phyloP scores from a whole-genome alignment of 2,113 vertebrate genomes.

The Zapornia atra region DNA sequence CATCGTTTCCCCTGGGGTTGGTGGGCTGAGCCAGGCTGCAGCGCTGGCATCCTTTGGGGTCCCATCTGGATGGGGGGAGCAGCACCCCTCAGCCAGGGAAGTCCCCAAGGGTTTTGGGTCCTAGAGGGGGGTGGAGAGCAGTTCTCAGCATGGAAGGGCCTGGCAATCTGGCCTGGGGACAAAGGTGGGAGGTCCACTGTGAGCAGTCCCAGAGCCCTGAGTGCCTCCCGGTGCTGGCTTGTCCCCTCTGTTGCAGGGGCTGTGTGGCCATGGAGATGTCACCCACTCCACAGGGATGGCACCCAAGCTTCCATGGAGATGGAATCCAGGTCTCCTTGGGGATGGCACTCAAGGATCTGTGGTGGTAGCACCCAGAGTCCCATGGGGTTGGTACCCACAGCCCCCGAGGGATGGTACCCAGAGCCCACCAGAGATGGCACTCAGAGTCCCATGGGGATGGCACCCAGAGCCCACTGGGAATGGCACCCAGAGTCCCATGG shows the following conservation, averaged over 20 bases:
- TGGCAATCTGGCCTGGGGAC: rapidly evolving
- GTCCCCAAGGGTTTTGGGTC: rapidly evolving
- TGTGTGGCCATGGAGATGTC: rapidly evolving
- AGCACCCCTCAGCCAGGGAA: rapidly evolving
- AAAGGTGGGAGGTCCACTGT: rapidly evolving
- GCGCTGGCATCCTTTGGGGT: neutral
- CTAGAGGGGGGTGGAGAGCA: rapidly evolving
- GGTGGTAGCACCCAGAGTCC: too few species aligned
- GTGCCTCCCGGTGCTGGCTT: rapidly evolving
- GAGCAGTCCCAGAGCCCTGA: neutral
- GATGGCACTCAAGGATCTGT: too few species aligned
- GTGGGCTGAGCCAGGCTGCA: neutral
- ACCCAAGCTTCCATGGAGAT: neutral
- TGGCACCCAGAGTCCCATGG: too few species aligned
- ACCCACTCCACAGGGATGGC: neutral
- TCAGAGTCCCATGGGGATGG: rapidly evolving
- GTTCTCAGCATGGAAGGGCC: rapidly evolving
- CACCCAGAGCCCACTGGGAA: neutral
- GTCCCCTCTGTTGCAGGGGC: neutral
- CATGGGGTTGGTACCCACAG: rapidly evolving
- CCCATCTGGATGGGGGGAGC: rapidly evolving
- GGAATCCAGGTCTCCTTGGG: rapidly evolving
- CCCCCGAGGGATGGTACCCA: too few species aligned
- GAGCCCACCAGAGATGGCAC: rapidly evolving
- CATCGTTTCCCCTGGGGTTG: rapidly evolving